Base-by-base conservation (phyloP, 2,888 invertebrate genomes). In the Protonemura montana region DNA sequence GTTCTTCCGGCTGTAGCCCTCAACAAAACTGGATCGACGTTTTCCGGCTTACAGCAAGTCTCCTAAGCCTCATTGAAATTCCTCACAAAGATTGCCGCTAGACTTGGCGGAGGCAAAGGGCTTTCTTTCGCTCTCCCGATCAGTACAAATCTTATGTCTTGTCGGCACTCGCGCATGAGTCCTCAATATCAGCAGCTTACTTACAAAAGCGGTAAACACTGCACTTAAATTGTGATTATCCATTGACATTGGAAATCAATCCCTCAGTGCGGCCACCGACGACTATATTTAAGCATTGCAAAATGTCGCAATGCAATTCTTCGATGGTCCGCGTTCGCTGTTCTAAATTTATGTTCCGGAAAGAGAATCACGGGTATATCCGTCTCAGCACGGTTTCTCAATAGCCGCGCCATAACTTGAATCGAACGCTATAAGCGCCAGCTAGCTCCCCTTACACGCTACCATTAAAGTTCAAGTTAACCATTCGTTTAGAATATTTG, bases 391-490 rank as follows among this genome's bases (percentile, higher is more conserved):
- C 21, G 59, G 59, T 59, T 59, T 59, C 59, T 21, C 59, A 59
- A 59, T 59, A 21, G 59, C 59, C 59, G 59, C 59, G 21, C 59
- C 59, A 59, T 59, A 59, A 59, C 59, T 59, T 21, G 59, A 59
- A 7, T 59, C 59, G 21, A 59, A 59, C 16, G 59, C 59, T 59
- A 59, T 59, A 21, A 21, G 21, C 16, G 59, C 41, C 13, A 5
- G 6, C 21, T 59, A 21, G 59, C 78, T 78, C 78, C 27, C 3
- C 28, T 78, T 78, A 78, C 28, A 28, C 28, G 78, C 78, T 78
- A 78, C 78, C 78, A 78, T 78, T 78, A 78, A 78, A 78, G 78
- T 78, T 78, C 78, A 78, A 78, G 78, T 78, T 78, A 78, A 78
- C 26, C 78, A 78, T 78, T 78, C 78, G 27, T 78, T 78, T 78